Percentiles rank a stretch among this genome's conserved stretches.
Evolutionary conservation across 2,888 invertebrate species (phyloP).

Genomic region (Malthinus seriepunctatus): DNA sequence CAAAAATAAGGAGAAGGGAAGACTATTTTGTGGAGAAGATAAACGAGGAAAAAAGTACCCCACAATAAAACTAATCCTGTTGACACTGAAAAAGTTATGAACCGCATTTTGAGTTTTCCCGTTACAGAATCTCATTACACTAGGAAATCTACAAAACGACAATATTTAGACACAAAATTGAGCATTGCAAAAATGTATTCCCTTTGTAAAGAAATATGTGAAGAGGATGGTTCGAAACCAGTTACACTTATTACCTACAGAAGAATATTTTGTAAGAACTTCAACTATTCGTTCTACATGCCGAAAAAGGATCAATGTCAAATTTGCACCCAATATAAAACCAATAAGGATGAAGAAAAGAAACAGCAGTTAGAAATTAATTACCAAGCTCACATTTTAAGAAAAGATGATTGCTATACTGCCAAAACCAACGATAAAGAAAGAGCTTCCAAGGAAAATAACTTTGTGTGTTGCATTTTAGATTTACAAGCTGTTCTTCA

Average conservation of each 20-base stretch:
- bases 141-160: conserved; percentile 26
- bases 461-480: not conserved
- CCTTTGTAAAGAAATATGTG: conserved; percentile 28
- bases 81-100: conserved; percentile 26
- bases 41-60: conserved; percentile 29
- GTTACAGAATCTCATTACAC: conserved; percentile 32
- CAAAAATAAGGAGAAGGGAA: conserved; percentile 21
- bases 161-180: conserved; percentile 31
- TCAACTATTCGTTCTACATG: not conserved
- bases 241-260: not conserved
- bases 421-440: not conserved
- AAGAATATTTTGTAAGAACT: not conserved
- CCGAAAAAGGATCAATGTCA: not conserved
- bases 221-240: conserved; percentile 16
- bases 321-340: conserved; percentile 1
- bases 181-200: conserved; percentile 34
- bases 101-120: conserved; percentile 34
- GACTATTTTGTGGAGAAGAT: conserved; percentile 29
- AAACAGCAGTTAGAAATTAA: not conserved
- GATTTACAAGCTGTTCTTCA: not conserved
- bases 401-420: not conserved
- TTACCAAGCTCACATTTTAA: not conserved
- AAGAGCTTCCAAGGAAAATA: not conserved
- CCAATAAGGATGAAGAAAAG: not conserved
- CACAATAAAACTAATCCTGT: conserved; percentile 30